Evolutionary conservation across 23 tunicate genomes (phyloP).

Genomic region (Styela clava): DNA sequence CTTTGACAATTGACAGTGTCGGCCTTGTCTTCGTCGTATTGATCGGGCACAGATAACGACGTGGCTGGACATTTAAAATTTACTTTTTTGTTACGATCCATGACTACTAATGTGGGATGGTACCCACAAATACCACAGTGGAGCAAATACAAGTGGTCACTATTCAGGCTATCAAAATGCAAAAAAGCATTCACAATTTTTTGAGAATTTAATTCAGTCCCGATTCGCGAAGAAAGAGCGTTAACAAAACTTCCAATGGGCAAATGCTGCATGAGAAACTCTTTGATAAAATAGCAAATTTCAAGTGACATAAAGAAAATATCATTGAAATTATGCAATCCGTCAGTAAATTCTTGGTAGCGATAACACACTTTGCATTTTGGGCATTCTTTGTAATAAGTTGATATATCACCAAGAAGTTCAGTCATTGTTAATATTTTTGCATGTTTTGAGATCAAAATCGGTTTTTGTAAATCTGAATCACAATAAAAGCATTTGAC

Average conservation of each 20-base stretch:
- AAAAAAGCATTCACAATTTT: no score
- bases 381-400: not conserved
- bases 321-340: slow-evolving; percentile 30
- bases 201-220: no score
- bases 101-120: no score
- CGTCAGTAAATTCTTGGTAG: slow-evolving; percentile 4
- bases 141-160: no score
- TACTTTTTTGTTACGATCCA: no score
- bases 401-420: not conserved
- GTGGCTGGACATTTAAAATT: no score
- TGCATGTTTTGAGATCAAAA: not conserved
- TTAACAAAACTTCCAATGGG: slow-evolving; percentile 21
- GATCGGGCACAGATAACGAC: no score
- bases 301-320: slow-evolving; percentile 9
- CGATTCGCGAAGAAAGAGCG: no score
- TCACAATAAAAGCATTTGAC: not conserved
- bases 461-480: not conserved
- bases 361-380: not conserved
- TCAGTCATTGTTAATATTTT: not conserved
- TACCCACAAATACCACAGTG: no score
- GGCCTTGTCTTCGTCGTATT: no score
- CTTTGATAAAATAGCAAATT: slow-evolving; percentile 3
- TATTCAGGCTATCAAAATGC: no score
- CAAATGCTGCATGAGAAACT: not conserved
- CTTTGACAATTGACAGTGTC: no score